Percentiles rank a stretch among this genome's conserved stretches.
Conservation (phyloP, 2,113 vertebrate species). For the Lichenostomus cassidix region DNA sequence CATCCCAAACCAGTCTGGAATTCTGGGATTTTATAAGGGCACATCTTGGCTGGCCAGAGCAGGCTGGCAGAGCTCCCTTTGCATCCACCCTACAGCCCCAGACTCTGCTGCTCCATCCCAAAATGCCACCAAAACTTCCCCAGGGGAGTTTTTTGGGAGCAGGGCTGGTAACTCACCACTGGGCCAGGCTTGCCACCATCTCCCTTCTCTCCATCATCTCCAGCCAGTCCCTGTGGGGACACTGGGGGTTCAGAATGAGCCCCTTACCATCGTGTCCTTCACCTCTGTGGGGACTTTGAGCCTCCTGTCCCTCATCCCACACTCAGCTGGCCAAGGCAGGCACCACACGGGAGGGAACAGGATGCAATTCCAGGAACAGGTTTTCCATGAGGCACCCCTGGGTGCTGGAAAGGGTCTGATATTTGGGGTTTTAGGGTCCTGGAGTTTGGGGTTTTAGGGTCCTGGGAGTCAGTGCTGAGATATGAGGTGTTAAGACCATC, state of each 20-base stretch:
- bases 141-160: too few relatives aligned
- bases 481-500: neutral
- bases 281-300: neutral
- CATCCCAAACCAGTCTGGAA: neutral
- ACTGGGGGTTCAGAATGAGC: neutral
- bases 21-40: neutral
- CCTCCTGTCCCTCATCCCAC: neutral
- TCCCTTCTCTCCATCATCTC: constrained; percentile 76
- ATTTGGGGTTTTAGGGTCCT: neutral
- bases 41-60: fast-evolving
- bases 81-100: neutral
- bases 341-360: fast-evolving
- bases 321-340: neutral
- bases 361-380: fast-evolving
- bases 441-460: neutral
- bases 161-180: constrained; percentile 62
- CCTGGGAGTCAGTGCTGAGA: neutral
- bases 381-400: neutral
- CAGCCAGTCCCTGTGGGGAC: constrained; percentile 72
- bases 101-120: neutral
- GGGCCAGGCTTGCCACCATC: constrained; percentile 73
- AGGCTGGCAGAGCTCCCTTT: neutral
- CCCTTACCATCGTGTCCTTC: fast-evolving
- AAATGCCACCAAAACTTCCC: neutral
- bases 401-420: neutral